phyloP scores from a whole-genome alignment of 2,888 invertebrate genomes.

The Cepaea hortensis region DNA sequence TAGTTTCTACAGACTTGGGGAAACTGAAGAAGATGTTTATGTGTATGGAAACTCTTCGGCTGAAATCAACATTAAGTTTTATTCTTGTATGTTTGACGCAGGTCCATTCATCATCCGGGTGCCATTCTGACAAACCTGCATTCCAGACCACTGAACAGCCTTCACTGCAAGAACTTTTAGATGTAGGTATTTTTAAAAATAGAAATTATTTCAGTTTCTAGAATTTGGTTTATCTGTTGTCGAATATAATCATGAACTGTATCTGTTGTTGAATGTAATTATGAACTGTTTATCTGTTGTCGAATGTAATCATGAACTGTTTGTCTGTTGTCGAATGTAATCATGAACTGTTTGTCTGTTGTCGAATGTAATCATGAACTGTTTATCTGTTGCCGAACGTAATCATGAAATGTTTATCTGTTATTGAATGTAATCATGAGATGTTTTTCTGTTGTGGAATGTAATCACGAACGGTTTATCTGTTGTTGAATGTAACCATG shows the following conservation, averaged over 20 bases:
- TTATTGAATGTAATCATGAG: background rate
- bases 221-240: background rate
- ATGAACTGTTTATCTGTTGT: background rate
- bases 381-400: too few species aligned
- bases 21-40: too few species aligned
- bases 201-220: background rate
- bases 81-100: background rate
- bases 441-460: background rate
- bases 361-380: too few species aligned
- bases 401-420: background rate
- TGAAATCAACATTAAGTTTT: too few species aligned
- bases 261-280: background rate
- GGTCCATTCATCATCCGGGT: constrained; percentile 27
- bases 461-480: background rate
- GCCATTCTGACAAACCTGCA: constrained; percentile 39
- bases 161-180: constrained; percentile 44
- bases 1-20: too few species aligned
- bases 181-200: constrained; percentile 13
- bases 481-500: background rate
- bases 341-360: background rate
- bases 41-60: too few species aligned
- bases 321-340: background rate
- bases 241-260: background rate
- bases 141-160: constrained; percentile 49
- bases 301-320: background rate